Evolutionary conservation across 2,113 vertebrate genomes (phyloP).

Genomic region (Hemibagrus wyckioides): DNA sequence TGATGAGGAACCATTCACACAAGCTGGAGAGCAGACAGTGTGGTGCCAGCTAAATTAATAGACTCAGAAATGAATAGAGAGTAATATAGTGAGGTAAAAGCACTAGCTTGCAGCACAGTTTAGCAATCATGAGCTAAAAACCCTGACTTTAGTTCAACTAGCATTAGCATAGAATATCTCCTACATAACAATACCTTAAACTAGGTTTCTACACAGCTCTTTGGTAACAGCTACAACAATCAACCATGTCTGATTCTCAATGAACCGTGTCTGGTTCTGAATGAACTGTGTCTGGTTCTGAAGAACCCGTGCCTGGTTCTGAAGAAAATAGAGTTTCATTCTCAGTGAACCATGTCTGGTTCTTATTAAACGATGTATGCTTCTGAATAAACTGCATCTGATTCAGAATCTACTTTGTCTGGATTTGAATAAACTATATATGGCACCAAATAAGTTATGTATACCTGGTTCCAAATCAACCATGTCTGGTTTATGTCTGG

Average conservation of each 20-base stretch:
- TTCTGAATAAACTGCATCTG: neutral
- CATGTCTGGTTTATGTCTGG: neutral
- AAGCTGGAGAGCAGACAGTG: neutral
- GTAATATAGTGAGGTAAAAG: neutral
- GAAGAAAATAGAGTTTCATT: neutral
- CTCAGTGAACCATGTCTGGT: neutral
- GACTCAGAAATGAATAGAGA: neutral
- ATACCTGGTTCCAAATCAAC: neutral
- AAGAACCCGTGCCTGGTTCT: neutral
- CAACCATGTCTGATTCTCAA: neutral
- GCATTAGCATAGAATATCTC: neutral
- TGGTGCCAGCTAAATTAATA: neutral
- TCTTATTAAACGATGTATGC: neutral
- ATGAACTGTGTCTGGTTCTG: neutral
- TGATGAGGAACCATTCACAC: neutral
- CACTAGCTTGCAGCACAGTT: neutral
- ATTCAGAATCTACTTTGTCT: neutral
- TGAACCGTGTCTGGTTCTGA: neutral
- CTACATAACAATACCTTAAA: neutral
- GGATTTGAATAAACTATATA: neutral
- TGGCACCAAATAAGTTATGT: neutral
- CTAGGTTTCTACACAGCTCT: neutral
- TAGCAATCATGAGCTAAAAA: neutral
- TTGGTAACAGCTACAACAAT: neutral
- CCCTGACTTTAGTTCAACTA: neutral